Conservation (phyloP, 2,888 invertebrate genomes). For the Hyalella azteca region DNA sequence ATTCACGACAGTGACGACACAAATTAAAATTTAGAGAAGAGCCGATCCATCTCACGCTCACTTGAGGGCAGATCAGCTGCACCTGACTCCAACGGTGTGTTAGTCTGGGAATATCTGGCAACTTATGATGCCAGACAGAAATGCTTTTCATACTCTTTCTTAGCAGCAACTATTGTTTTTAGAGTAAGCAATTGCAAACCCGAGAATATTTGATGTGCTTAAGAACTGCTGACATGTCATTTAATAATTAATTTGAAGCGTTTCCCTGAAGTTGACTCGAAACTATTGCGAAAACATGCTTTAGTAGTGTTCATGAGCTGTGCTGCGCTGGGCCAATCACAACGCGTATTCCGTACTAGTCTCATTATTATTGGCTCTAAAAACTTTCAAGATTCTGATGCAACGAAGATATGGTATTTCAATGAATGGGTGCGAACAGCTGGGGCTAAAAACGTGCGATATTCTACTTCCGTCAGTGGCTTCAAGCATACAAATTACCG, state of each 20-base stretch:
- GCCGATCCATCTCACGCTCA: background rate
- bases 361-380: background rate
- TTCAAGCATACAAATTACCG: background rate
- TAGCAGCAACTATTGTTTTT: no score
- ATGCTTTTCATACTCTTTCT: no score
- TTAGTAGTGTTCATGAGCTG: no score
- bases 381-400: background rate
- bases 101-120: background rate
- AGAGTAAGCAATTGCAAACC: no score
- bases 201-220: no score
- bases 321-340: background rate
- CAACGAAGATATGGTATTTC: background rate
- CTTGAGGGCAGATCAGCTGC: slow-evolving; percentile 27
- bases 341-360: background rate
- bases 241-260: no score
- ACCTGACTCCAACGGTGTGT: background rate
- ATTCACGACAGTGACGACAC: background rate
- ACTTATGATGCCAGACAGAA: background rate
- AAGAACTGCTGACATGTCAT: no score
- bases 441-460: background rate
- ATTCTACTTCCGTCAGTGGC: background rate
- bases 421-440: background rate
- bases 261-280: no score
- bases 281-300: no score
- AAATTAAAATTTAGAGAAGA: background rate